A percentile compares a stretch with the other conserved stretches of the same genome.
phyloP scores from a whole-genome alignment of 2,113 vertebrate species.

The Bufo bufo region DNA sequence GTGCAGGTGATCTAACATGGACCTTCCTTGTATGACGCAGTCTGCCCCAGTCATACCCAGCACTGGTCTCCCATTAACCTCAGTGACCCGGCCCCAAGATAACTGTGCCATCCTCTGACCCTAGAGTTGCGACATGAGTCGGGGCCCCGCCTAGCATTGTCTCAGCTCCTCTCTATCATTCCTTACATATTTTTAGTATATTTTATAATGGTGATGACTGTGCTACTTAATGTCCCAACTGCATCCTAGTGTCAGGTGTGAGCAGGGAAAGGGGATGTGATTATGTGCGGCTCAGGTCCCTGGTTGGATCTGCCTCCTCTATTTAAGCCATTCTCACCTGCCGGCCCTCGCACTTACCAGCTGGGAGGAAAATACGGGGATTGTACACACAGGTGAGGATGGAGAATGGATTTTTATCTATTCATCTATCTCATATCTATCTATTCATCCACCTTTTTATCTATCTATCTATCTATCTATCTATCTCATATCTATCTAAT shows the following conservation, averaged over 20 bases:
- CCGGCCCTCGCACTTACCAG: not conserved
- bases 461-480: too few relatives aligned
- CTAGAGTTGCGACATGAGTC: not conserved
- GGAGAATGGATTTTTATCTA: not conserved
- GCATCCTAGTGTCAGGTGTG: slow-evolving; percentile 14
- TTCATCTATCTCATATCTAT: too few relatives aligned
- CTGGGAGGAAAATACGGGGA: not conserved
- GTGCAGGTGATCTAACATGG: too few relatives aligned
- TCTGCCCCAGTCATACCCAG: not conserved
- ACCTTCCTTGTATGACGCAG: not conserved
- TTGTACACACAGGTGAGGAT: slow-evolving; percentile 16
- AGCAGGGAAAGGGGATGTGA: not conserved
- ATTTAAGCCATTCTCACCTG: slow-evolving; percentile 22
- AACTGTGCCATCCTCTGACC: not conserved
- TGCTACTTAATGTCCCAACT: not conserved
- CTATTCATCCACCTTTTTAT: too few relatives aligned
- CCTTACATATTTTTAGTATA: not conserved
- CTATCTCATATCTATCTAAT: too few relatives aligned
- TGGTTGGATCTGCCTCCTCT: slow-evolving; percentile 12
- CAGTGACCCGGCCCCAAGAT: not conserved
- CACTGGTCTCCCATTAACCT: not conserved
- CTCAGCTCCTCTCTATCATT: not conserved
- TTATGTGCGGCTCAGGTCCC: not conserved
- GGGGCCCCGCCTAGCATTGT: not conserved
- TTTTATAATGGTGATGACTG: not conserved